These are phyloP conservation scores for Macaria liturata DNA, from an alignment of 2,888 invertebrate species.

Conservation along the genomic window DNA sequence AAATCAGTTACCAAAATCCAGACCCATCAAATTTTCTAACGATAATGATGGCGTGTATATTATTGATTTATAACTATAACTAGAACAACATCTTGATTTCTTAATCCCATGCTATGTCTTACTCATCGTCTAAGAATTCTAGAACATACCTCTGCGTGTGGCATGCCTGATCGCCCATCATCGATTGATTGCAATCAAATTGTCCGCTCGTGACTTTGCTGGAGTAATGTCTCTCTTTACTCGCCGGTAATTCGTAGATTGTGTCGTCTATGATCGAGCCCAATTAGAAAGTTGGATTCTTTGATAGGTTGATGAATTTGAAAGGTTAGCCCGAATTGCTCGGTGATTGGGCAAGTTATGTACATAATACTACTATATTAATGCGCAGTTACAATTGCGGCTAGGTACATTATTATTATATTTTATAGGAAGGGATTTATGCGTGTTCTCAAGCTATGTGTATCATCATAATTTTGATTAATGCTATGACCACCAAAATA, in stretches of 20 bases:
- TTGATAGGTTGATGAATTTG: constrained; percentile 20
- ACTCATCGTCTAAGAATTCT: constrained; percentile 4
- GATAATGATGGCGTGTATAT: too few relatives aligned
- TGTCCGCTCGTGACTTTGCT: constrained; percentile 68
- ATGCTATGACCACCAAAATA: too few relatives aligned
- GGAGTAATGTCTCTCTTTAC: constrained; percentile 77
- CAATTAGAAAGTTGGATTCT: constrained; percentile 29
- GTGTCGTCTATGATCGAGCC: constrained; percentile 29
- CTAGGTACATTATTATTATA: too few relatives aligned
- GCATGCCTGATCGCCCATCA: constrained; percentile 37
- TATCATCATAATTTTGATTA: too few relatives aligned
- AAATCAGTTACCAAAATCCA: too few relatives aligned
- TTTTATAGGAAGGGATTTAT: too few relatives aligned
- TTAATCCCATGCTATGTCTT: not conserved
- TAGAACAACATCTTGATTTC: too few relatives aligned
- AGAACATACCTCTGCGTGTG: constrained; percentile 40
- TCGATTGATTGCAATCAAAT: constrained; percentile 76
- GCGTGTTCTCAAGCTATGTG: too few relatives aligned
- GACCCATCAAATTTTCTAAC: too few relatives aligned
- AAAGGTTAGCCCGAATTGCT: constrained; percentile 25
- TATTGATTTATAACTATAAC: too few relatives aligned
- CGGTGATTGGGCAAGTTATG: constrained; percentile 21
- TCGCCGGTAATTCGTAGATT: constrained; percentile 43
- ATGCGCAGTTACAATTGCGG: too few relatives aligned
- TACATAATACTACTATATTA: not conserved